Evolutionary conservation across 2,888 invertebrate genomes (phyloP).

Genomic region (Salticus scenicus): DNA sequence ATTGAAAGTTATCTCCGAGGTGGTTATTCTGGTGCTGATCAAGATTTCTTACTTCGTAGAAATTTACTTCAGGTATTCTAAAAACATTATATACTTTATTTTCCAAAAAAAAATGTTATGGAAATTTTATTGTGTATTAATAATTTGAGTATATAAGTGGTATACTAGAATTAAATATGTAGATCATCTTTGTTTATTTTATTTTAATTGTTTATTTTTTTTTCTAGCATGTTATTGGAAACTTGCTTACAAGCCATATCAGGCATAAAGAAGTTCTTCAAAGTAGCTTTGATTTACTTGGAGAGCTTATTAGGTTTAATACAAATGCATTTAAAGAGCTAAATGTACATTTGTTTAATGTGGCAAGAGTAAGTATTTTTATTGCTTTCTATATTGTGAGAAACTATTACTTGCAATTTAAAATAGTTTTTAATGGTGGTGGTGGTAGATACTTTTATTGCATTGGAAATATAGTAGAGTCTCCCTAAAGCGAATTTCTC

Average conservation of each 20-base stretch:
- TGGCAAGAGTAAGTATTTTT: constrained; percentile 73
- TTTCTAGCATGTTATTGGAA: constrained; percentile 70
- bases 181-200: too few species aligned
- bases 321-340: constrained; percentile 76
- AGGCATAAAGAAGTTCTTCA: constrained; percentile 76
- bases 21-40: constrained; percentile 76
- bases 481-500: too few species aligned
- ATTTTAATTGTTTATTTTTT: not conserved
- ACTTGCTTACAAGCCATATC: constrained; percentile 43
- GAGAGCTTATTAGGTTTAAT: constrained; percentile 77
- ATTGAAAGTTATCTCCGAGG: constrained; percentile 76
- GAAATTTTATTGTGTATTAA: too few species aligned
- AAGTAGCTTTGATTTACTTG: constrained; percentile 77
- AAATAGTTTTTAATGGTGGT: too few species aligned
- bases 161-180: too few species aligned
- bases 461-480: too few species aligned
- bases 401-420: too few species aligned
- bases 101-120: too few species aligned
- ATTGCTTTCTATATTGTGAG: too few species aligned
- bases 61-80: constrained; percentile 74
- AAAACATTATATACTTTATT: not conserved
- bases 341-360: constrained; percentile 74
- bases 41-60: constrained; percentile 76
- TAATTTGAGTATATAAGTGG: too few species aligned
- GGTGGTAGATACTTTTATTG: too few species aligned